These are phyloP conservation scores for Grallaria varia DNA, from an alignment of 2,113 vertebrate species.

Conservation along the genomic window DNA sequence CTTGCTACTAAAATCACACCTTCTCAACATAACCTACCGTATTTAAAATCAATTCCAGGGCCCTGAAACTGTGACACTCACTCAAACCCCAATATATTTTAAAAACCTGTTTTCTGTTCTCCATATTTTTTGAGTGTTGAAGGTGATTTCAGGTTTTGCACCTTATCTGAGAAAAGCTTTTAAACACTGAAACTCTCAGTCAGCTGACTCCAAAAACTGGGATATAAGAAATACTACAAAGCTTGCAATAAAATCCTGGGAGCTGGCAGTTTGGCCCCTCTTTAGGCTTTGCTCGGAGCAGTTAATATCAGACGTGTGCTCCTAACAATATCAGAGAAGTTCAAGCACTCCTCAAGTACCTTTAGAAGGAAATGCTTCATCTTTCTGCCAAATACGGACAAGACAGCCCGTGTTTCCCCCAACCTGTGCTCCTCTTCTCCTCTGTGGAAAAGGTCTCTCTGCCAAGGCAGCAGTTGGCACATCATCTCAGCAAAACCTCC, in stretches of 20 bases:
- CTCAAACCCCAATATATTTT: neutral
- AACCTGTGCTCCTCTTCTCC: neutral
- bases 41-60: neutral
- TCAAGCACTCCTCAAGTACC: neutral
- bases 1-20: neutral
- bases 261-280: neutral
- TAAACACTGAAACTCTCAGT: neutral
- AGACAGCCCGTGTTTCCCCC: neutral
- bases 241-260: neutral
- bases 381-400: neutral
- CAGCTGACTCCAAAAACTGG: neutral
- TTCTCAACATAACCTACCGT: neutral
- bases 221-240: neutral
- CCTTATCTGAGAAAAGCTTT: neutral
- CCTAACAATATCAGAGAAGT: neutral
- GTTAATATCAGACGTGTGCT: neutral
- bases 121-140: neutral
- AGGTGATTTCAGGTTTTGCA: neutral
- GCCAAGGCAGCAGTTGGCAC: neutral
- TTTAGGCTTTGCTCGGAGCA: neutral
- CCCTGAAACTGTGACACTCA: neutral
- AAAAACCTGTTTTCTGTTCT: neutral
- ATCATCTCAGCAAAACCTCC: neutral
- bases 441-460: neutral
- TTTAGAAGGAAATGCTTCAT: neutral